These are phyloP conservation scores for Progne subis DNA, from an alignment of 2,113 vertebrate genomes.

Conservation along the genomic window DNA sequence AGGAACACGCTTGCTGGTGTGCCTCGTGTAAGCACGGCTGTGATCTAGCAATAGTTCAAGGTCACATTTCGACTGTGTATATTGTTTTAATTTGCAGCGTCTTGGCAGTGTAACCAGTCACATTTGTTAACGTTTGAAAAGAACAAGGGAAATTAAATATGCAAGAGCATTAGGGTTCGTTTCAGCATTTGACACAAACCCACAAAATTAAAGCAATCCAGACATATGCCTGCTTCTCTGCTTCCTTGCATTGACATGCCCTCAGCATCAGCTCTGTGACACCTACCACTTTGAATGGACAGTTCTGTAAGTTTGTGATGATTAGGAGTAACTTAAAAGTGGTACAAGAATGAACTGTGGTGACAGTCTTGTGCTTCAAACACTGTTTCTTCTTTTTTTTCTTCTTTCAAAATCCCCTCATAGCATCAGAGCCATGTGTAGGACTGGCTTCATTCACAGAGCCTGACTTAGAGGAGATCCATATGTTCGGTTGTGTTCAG, in stretches of 20 bases:
- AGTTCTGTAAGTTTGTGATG: neutral
- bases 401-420: neutral
- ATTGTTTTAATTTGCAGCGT: slow-evolving; percentile 41
- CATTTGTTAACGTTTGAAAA: slow-evolving; percentile 48
- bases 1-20: neutral
- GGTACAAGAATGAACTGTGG: neutral
- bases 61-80: neutral
- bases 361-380: neutral
- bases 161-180: neutral
- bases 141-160: slow-evolving; percentile 56
- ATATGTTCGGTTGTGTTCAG: neutral
- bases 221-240: neutral
- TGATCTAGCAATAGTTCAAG: neutral
- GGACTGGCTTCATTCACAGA: neutral
- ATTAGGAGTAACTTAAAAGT: neutral
- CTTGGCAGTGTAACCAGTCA: slow-evolving; percentile 1
- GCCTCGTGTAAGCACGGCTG: neutral
- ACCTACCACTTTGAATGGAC: neutral
- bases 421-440: neutral
- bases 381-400: neutral
- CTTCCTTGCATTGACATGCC: neutral
- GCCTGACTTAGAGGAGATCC: neutral
- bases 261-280: neutral
- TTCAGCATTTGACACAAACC: slow-evolving; percentile 19
- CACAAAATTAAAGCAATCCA: slow-evolving; percentile 46